Base-by-base conservation (phyloP, 2,888 invertebrate species). In the Mythimna impura region DNA sequence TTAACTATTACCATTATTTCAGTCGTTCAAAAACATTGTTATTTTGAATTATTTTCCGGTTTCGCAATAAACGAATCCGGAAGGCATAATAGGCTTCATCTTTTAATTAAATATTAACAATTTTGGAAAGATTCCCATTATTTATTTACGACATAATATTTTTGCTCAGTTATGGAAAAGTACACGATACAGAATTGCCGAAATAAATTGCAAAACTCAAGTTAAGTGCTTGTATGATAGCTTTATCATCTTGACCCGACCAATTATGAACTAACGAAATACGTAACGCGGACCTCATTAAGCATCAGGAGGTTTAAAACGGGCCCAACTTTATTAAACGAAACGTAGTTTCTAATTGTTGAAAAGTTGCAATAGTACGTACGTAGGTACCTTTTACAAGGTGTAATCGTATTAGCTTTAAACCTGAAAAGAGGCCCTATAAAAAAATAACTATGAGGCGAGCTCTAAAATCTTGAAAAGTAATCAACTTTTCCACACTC, bases 1-100 rank as follows among this genome's bases (percentile, higher is more conserved):
- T 34, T 50, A 67, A 68, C 58, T 36, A 63, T 65, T 43, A 34
- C 55, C 22, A 67, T 54, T 71, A 74, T 63, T 66, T 20, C 10
- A 66, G 30, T 58, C n/a, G 50, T 58, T 72, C 58, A 54, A 62
- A 43, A 62, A 63, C 17, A 22, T 34, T 72, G 17, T 57, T 69
- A 22, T 40, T 62, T 55, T 58, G 22, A 54, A 61, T 50, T 57
- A 70, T 63, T 63, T 80, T 83, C 80, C 68, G 66, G 71, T 71
- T 62, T 72, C 52, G 9, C 40, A 65, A 70, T 68, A 57, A 67
- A 34, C 30, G 1, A 22, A 43, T 34, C 60, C 60, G 71, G 66
- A 73, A 81, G 62, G n/a, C 17, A 14, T 12, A 43, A 10, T 9
- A 22, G 8, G 20, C 17, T 25, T 71, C n/a, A 61, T 55, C 20